Base-by-base conservation (phyloP, 2,888 invertebrate species). In the Keiferia lycopersicella region DNA sequence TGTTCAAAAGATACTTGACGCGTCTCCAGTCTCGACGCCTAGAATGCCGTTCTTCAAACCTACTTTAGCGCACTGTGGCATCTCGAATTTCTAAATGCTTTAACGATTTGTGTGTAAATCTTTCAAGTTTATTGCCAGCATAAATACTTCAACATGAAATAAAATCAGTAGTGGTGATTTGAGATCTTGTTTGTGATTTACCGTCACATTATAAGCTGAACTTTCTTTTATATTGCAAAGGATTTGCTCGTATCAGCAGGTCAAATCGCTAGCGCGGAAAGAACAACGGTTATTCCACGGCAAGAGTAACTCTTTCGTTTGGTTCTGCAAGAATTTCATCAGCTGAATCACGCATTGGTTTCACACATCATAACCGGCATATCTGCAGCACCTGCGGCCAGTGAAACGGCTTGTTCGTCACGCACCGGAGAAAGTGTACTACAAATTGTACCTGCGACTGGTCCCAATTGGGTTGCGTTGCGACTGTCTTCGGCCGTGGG, bases 401-500 rank as follows among this genome's bases (percentile, higher is more conserved):
- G 87, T 83, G 88, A 89, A 88, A 87, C 80, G 87, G 78, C 78
- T 80, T 78, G 73, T 80, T 80, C 87, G 87, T 88, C 88, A 87
- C 85, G 85, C 83, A 85, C 72, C 72, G 88, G 91, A 86, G 91
- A 91, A 91, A 91, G 91, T 91, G 88, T 88, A 90, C 87, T 83
- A 87, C 86, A 84, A 85, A 82, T 76, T 73, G 79, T 83, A 86
- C 86, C 83, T 82, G 83, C 72, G 72, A 84, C 87, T 87, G 88
- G 87, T 86, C 86, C 74, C 87, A 90, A 84, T 88, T 91, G 84
- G 91, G 90, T 88, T 87, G 79, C 80, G 88, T 83, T 89, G 34
- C 34, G 34, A 88, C 88, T 84, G 80, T 81, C 80, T 78, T 79
- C 79, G 74, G 78, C 76, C 81, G 73, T 79, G 77, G 80, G 75